Evolutionary conservation across 2,888 invertebrate genomes (phyloP), one percentile per base, ranked within the genome.

Genomic region (Drosophila affinis): DNA sequence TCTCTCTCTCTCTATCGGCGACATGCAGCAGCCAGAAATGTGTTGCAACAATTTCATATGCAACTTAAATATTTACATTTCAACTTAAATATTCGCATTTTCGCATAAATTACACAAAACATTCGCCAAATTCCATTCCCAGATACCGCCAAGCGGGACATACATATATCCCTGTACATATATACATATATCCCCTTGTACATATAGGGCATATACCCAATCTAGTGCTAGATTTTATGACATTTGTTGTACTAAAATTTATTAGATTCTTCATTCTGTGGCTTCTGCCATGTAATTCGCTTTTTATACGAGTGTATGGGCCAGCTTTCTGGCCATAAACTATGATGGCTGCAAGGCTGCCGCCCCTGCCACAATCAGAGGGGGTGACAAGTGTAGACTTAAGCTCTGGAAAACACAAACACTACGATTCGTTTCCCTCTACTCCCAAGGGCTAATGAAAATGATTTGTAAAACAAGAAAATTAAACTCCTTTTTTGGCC

Each of bases 31-130:
- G 39, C 39, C 39, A 39, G 7, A 39, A n/a, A 39, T 62, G 71
- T 70, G 72, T 76, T 62, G 81, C 39, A 39, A 14, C 70, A 53
- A 86, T 81, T 87, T 81, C 78, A 73, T 76, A 87, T 78, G 73
- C 61, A 83, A 83, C 81, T 83, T 86, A 88, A 86, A 83, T 83
- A 88, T 83, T 83, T 83, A 88, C 88, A 86, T 83, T 80, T 71
- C 69, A 39, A 88, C 88, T 83, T 83, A 86, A 83, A 86, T 88
- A 83, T 83, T 81, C 88, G 84, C 70, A 88, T 80, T 76, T 86
- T 83, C 70, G 74, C 88, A 83, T 83, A 83, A 83, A 88, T 83
- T 88, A 79, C 82, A 81, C 76, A 83, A 83, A 82, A 81, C 77
- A 85, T 76, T 86, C 78, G 76, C 54, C 53, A n/a, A 14, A 54